Percentiles rank a stretch among this genome's conserved stretches.
Evolutionary conservation across 2,797 vertebrate species (phyloP).

Genomic region (Tenualosa ilisha): DNA sequence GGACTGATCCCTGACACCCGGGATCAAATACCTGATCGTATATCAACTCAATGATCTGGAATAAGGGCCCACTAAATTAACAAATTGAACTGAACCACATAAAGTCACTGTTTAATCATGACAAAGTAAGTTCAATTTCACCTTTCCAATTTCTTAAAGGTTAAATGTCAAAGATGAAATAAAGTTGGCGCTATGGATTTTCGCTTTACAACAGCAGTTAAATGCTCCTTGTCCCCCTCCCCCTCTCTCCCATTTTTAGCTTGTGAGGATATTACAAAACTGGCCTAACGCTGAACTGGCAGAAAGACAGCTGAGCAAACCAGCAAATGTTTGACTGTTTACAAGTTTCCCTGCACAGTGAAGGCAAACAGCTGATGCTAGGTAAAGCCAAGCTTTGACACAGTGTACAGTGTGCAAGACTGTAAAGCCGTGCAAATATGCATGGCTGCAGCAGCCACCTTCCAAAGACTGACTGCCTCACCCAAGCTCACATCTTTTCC

Average conservation of each 20-base stretch:
- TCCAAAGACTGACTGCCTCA: background rate
- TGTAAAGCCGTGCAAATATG: background rate
- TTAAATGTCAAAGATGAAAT: slow-evolving; percentile 25
- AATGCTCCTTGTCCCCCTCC: background rate
- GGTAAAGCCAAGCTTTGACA: background rate
- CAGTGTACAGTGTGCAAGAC: background rate
- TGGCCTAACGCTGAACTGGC: background rate
- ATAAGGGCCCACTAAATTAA: slow-evolving; percentile 57
- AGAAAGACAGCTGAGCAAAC: slow-evolving; percentile 5
- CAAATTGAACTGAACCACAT: slow-evolving; percentile 55
- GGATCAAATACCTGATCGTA: slow-evolving; percentile 50
- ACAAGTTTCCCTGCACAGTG: background rate
- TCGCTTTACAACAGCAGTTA: slow-evolving; percentile 22
- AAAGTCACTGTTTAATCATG: slow-evolving; percentile 52
- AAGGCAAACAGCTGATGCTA: background rate
- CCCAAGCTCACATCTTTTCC: background rate
- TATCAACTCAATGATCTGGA: slow-evolving; percentile 48
- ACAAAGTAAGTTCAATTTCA: slow-evolving; percentile 50
- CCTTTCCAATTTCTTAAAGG: slow-evolving; percentile 42
- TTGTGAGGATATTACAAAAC: background rate
- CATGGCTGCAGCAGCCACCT: background rate
- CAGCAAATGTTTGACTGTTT: background rate
- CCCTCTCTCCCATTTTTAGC: background rate
- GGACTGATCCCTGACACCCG: slow-evolving; percentile 43
- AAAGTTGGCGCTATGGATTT: slow-evolving; percentile 6